These are phyloP conservation scores for Sycophila sp. DNA, from an alignment of 1,140 invertebrate species.

Conservation along the genomic window DNA sequence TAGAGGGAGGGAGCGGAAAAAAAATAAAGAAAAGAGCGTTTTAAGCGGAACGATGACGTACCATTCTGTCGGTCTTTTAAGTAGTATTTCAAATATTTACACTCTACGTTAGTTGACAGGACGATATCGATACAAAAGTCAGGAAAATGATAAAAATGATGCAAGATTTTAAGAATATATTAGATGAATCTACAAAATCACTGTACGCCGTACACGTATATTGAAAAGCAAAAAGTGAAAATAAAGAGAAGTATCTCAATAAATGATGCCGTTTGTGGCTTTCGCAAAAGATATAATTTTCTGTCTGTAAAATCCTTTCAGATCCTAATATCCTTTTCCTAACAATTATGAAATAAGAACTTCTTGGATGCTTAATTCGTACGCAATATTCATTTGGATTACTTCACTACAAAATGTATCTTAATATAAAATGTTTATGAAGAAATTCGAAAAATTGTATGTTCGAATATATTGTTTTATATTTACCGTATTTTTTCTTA, in stretches of 20 bases:
- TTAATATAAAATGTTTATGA: too few species aligned
- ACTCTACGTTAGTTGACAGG: conserved; percentile 55
- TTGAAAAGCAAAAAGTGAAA: conserved; percentile 15
- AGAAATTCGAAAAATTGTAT: too few species aligned
- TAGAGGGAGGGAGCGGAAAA: conserved; percentile 32
- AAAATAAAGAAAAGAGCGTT: conserved; percentile 30
- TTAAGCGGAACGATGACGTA: conserved; percentile 58
- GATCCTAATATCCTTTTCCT: not conserved
- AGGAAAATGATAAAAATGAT: conserved; percentile 39
- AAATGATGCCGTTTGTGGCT: conserved; percentile 36
- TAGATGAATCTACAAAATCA: conserved; percentile 36
- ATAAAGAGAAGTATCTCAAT: conserved; percentile 23
- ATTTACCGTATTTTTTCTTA: too few species aligned
- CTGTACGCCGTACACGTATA: conserved; percentile 36
- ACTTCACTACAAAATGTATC: too few species aligned
- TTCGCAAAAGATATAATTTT: conserved; percentile 27
- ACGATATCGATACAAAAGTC: conserved; percentile 33
- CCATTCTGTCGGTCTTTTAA: conserved; percentile 65
- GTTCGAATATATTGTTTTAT: too few species aligned
- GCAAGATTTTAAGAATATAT: conserved; percentile 10
- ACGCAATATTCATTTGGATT: too few species aligned
- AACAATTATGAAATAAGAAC: too few species aligned
- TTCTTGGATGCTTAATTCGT: too few species aligned
- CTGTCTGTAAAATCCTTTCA: not conserved
- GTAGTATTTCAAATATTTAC: conserved; percentile 60